phyloP scores from a whole-genome alignment of 37 sponge, comb jelly and placozoan species.

The Halisarca cf. caerulea region DNA sequence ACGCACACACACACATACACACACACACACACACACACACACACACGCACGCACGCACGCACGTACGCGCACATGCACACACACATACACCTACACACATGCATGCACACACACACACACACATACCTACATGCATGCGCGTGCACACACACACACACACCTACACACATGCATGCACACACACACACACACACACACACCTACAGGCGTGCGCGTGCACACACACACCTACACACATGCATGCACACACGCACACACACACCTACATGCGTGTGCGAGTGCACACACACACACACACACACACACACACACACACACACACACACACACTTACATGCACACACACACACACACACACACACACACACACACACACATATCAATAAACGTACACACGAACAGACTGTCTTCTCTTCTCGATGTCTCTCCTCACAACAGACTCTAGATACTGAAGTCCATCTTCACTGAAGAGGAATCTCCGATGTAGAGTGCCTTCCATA shows the following conservation, averaged over 20 bases:
- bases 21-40: too few species aligned
- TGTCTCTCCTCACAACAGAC: constrained; percentile 54
- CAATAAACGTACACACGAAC: neutral
- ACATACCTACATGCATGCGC: too few species aligned
- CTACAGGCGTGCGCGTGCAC: too few species aligned
- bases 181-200: constrained; percentile 19
- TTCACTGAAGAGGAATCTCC: constrained; percentile 51
- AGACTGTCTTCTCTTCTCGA: constrained; percentile 13
- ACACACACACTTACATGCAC: constrained; percentile 1
- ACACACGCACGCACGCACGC: too few species aligned
- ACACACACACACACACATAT: constrained; percentile 8
- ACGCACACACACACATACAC: too few species aligned
- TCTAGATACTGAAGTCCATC: constrained; percentile 61
- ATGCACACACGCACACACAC: neutral
- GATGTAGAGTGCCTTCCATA: constrained; percentile 48
- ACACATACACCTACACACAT: too few species aligned
- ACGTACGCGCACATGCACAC: too few species aligned
- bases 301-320: neutral
- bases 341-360: constrained; percentile 24
- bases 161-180: constrained; percentile 27
- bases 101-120: too few species aligned
- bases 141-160: neutral
- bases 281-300: too few species aligned
- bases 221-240: neutral
- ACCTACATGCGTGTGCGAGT: neutral